Evolutionary conservation across 2,888 invertebrate species (phyloP).

Genomic region (Thelaira solivaga): DNA sequence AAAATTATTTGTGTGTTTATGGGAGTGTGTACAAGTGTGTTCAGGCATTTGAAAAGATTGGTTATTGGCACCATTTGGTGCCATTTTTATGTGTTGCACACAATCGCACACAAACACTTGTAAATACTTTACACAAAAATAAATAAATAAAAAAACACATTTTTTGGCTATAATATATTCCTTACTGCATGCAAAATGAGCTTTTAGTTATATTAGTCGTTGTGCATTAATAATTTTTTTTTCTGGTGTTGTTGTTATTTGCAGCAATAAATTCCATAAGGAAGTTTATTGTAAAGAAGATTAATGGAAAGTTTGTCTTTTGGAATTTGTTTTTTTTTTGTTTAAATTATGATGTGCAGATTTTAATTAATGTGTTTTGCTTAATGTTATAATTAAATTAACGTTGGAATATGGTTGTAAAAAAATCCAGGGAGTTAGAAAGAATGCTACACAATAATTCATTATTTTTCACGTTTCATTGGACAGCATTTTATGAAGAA

Average conservation of each 20-base stretch:
- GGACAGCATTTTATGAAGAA: too few species aligned
- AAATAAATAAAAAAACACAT: not conserved
- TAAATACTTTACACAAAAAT: not conserved
- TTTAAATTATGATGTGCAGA: too few species aligned
- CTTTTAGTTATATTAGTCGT: constrained; percentile 22
- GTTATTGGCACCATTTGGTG: constrained; percentile 62
- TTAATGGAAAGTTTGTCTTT: too few species aligned
- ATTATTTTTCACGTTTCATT: too few species aligned
- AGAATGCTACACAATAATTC: too few species aligned
- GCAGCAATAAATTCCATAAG: constrained; percentile 27
- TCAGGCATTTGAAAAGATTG: constrained; percentile 45
- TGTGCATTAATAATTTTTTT: constrained; percentile 18
- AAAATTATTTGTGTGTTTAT: not conserved
- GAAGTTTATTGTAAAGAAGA: not conserved
- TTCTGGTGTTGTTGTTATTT: too few species aligned
- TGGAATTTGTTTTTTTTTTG: too few species aligned
- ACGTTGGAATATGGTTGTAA: too few species aligned
- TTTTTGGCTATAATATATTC: constrained; percentile 14
- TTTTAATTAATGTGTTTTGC: too few species aligned
- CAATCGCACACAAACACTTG: not conserved
- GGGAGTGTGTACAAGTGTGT: not conserved
- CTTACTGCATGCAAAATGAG: constrained; percentile 32
- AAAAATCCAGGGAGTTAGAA: too few species aligned
- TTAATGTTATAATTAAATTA: too few species aligned
- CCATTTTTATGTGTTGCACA: constrained; percentile 50